Conservation (phyloP, 2,113 vertebrate species). For the Platysternon megacephalum region DNA sequence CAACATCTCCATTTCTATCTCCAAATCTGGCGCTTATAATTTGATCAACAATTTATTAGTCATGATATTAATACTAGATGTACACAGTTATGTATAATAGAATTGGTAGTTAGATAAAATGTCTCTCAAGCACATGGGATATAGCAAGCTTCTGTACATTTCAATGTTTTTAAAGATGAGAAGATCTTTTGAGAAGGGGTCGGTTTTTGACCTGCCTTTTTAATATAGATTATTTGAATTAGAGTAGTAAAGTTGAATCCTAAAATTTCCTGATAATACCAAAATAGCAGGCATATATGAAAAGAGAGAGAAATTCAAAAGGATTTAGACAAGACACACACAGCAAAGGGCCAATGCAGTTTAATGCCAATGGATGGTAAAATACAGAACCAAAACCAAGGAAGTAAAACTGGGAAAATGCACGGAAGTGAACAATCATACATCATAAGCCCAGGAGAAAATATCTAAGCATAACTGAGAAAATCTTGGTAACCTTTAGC, state of each 20-base stretch:
- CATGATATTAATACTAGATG: neutral
- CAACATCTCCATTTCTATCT: conserved; percentile 40
- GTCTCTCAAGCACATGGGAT: neutral
- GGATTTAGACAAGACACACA: neutral
- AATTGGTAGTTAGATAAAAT: neutral
- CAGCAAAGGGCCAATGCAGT: neutral
- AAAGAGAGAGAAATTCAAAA: neutral
- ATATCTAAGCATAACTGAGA: neutral
- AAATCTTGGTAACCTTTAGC: conserved; percentile 10
- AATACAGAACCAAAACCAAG: neutral
- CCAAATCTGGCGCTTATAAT: conserved; percentile 26
- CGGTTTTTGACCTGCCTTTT: neutral
- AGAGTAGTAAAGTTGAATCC: neutral
- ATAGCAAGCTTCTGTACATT: neutral
- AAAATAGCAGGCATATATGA: neutral
- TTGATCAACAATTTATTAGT: conserved; percentile 21
- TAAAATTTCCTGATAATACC: neutral
- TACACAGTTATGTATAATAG: neutral
- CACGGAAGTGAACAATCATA: neutral
- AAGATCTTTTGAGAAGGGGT: neutral
- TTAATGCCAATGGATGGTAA: neutral
- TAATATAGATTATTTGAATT: neutral
- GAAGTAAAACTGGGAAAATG: neutral
- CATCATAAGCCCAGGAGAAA: neutral
- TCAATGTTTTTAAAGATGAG: neutral